Evolutionary conservation across 2,113 vertebrate species (phyloP).

Genomic region (Silurus asotus): DNA sequence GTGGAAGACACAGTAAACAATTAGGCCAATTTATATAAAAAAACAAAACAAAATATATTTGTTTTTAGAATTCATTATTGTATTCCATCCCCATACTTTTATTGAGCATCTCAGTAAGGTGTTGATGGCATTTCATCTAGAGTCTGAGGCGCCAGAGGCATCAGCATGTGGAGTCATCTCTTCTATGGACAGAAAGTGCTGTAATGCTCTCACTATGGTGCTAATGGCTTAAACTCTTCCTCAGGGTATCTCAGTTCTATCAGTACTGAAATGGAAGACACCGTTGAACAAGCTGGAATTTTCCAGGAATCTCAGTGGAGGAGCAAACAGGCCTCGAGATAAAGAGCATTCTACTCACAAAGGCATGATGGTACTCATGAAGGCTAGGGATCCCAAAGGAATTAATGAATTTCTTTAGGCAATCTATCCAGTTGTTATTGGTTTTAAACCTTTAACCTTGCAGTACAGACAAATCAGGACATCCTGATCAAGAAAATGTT

Average conservation of each 20-base stretch:
- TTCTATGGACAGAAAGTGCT: slow-evolving; percentile 22
- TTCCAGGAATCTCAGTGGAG: slow-evolving; percentile 11
- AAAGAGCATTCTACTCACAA: slow-evolving; percentile 34
- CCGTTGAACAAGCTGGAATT: slow-evolving; percentile 35
- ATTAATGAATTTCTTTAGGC: slow-evolving; percentile 65
- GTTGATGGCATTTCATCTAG: neutral
- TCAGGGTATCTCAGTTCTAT: neutral
- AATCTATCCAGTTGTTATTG: slow-evolving; percentile 31
- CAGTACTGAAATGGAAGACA: slow-evolving; percentile 46
- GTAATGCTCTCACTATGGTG: slow-evolving; percentile 61
- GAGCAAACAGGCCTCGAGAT: slow-evolving; percentile 29
- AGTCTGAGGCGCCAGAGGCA: neutral
- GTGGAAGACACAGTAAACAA: neutral
- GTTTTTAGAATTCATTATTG: neutral
- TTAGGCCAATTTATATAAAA: neutral
- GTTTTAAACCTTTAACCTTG: neutral
- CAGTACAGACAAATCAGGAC: neutral
- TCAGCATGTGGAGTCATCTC: neutral
- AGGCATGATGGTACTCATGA: slow-evolving; percentile 37
- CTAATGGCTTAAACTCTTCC: slow-evolving; percentile 44
- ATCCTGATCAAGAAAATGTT: neutral
- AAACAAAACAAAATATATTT: neutral
- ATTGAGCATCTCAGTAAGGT: slow-evolving; percentile 12
- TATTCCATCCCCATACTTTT: neutral
- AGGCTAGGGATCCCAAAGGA: slow-evolving; percentile 61